Percentiles rank a stretch among this genome's conserved stretches.
These are phyloP conservation scores for Epizoanthus scotinus DNA, from an alignment of 92 coral and sea anemone genomes.

Conservation along the genomic window DNA sequence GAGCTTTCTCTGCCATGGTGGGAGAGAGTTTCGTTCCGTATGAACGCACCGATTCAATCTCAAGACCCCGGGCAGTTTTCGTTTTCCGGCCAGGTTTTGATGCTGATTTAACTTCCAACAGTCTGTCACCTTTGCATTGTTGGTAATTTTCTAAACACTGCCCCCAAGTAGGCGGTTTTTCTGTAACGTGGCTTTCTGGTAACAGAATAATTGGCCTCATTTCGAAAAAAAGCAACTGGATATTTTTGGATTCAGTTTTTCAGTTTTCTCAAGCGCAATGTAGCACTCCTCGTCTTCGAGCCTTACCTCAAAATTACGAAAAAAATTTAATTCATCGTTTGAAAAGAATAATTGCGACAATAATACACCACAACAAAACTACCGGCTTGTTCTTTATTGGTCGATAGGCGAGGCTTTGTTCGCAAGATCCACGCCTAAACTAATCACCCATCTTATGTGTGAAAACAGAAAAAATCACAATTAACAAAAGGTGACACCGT, in stretches of 20 bases:
- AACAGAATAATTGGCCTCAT: constrained; percentile 33
- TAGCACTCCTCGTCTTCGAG: constrained; percentile 16
- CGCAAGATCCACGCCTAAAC: constrained; percentile 25
- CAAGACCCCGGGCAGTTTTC: constrained; percentile 13
- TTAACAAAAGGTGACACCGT: no score
- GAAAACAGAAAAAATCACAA: constrained; percentile 24
- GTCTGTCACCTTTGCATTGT: constrained; percentile 20
- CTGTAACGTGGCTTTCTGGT: constrained; percentile 8
- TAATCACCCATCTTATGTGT: constrained; percentile 36
- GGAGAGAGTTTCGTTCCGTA: not conserved
- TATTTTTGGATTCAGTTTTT: not conserved
- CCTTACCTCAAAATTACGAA: constrained; percentile 6
- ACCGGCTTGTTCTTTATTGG: constrained; percentile 36
- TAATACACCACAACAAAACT: constrained; percentile 36
- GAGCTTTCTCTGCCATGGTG: constrained; percentile 11
- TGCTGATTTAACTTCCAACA: not conserved
- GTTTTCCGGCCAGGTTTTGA: constrained; percentile 12
- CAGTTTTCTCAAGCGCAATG: not conserved
- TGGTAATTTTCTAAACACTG: constrained; percentile 30
- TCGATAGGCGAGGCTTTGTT: constrained; percentile 34
- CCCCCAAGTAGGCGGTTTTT: constrained; percentile 18
- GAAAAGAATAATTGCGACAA: constrained; percentile 25
- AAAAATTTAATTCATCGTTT: constrained; percentile 5
- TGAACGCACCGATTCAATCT: not conserved
- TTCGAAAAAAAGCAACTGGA: not conserved